Percentiles rank a stretch among this genome's conserved stretches.
phyloP scores from a whole-genome alignment of 2,797 vertebrate species.

The Phoxinus dragarum region DNA sequence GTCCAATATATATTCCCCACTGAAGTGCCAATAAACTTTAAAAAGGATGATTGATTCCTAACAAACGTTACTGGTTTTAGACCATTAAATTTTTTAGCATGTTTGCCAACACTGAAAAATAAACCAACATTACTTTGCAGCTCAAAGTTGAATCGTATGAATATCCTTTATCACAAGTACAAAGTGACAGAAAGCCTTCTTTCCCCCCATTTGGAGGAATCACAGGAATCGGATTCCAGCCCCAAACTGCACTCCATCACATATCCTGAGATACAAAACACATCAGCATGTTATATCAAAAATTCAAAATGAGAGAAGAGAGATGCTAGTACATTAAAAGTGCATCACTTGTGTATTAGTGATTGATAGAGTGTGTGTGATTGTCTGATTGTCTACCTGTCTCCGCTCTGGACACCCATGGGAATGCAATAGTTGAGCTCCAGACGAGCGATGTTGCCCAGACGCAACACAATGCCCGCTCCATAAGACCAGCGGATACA shows the following conservation, averaged over 20 bases:
- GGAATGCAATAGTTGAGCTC: slow-evolving; percentile 99
- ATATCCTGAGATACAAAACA: slow-evolving; percentile 82
- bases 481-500: slow-evolving; percentile 97
- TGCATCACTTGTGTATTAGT: neutral
- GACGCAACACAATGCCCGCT: slow-evolving; percentile 87
- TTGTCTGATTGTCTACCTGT: slow-evolving; percentile 80
- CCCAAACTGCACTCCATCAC: slow-evolving; percentile 96
- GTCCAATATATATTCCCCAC: slow-evolving; percentile 22
- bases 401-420: slow-evolving; percentile 94
- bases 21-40: slow-evolving; percentile 20
- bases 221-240: slow-evolving; percentile 96
- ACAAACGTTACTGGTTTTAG: slow-evolving; percentile 37
- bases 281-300: neutral
- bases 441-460: slow-evolving; percentile 94
- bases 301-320: neutral
- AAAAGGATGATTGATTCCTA: neutral
- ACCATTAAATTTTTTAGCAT: neutral
- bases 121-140: slow-evolving; percentile 48
- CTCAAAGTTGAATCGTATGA: slow-evolving; percentile 28
- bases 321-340: neutral
- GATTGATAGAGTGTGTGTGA: neutral
- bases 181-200: slow-evolving; percentile 36
- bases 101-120: slow-evolving; percentile 50
- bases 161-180: neutral
- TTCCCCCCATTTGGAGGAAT: slow-evolving; percentile 47